Conservation (phyloP, 1,140 invertebrate genomes). For the Trypoxylus dichotomus region DNA sequence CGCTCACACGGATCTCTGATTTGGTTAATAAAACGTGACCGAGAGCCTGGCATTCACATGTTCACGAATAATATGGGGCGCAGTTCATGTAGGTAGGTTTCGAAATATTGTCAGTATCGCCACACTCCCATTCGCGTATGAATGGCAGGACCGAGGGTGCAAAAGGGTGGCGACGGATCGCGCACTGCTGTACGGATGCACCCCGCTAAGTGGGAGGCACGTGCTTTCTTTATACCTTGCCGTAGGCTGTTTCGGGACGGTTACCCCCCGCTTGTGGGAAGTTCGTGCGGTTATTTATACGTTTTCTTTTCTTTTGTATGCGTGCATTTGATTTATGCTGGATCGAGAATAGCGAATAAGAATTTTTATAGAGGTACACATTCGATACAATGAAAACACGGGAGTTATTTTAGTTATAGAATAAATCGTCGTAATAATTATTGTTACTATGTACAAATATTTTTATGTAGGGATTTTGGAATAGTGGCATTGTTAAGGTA, state of each 20-base stretch:
- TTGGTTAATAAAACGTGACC: background rate
- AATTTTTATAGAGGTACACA: background rate
- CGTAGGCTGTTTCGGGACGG: slow-evolving; percentile 1
- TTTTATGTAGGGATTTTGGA: too few species aligned
- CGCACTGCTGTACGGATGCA: slow-evolving; percentile 20
- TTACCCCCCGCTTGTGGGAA: slow-evolving; percentile 30
- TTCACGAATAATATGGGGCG: background rate
- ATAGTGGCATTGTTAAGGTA: too few species aligned
- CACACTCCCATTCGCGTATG: background rate
- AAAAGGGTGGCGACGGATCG: slow-evolving; percentile 18
- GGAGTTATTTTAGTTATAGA: background rate
- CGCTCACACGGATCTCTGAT: background rate
- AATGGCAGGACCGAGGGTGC: background rate
- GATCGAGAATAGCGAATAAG: background rate
- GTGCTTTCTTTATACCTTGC: slow-evolving; percentile 27
- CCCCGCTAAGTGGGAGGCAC: slow-evolving; percentile 26
- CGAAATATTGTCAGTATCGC: background rate
- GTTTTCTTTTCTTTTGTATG: slow-evolving; percentile 14
- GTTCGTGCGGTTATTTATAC: slow-evolving; percentile 29
- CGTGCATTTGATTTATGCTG: background rate
- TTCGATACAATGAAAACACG: too few species aligned
- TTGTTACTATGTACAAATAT: background rate
- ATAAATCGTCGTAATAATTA: background rate
- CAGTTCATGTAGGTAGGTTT: background rate
- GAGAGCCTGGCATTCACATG: background rate